These are phyloP conservation scores for Melangyna quadrimaculata DNA, from an alignment of 2,888 invertebrate genomes.

Conservation along the genomic window DNA sequence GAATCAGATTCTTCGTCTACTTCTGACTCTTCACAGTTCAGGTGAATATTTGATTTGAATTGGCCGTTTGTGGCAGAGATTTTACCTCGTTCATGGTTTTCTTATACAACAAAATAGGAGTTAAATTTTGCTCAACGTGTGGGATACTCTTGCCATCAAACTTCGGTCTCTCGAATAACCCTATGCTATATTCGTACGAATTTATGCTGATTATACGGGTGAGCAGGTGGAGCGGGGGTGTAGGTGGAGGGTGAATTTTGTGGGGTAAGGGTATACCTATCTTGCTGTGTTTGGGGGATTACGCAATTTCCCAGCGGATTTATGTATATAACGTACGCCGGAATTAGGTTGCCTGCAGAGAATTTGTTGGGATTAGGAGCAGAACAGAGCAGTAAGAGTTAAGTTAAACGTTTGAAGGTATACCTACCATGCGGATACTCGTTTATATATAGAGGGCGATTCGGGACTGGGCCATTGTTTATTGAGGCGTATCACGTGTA, in stretches of 20 bases:
- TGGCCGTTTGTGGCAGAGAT: slow-evolving; percentile 66
- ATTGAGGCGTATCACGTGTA: slow-evolving; percentile 59
- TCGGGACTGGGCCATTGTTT: slow-evolving; percentile 40
- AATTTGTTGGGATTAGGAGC: slow-evolving; percentile 53
- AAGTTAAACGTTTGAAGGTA: slow-evolving; percentile 28
- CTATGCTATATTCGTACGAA: slow-evolving; percentile 3
- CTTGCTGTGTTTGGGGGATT: slow-evolving; percentile 42
- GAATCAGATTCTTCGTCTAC: neutral
- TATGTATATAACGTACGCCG: slow-evolving; percentile 12
- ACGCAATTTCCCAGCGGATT: slow-evolving; percentile 37
- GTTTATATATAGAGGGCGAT: neutral
- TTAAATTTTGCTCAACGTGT: neutral
- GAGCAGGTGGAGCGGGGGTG: neutral
- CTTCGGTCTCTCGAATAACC: neutral
- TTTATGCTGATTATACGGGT: slow-evolving; percentile 47
- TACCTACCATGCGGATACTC: neutral
- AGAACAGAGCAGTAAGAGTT: neutral
- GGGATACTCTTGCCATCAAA: neutral
- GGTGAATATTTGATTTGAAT: slow-evolving; percentile 72
- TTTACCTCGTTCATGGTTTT: slow-evolving; percentile 37
- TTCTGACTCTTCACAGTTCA: slow-evolving; percentile 46
- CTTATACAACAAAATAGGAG: slow-evolving; percentile 17
- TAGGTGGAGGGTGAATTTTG: neutral
- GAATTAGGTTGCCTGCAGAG: slow-evolving; percentile 37
- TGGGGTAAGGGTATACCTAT: neutral